Evolutionary conservation across 2,113 vertebrate species (phyloP), one percentile per base, ranked within the genome.

Genomic region (Dunckerocampus dactyliophorus): DNA sequence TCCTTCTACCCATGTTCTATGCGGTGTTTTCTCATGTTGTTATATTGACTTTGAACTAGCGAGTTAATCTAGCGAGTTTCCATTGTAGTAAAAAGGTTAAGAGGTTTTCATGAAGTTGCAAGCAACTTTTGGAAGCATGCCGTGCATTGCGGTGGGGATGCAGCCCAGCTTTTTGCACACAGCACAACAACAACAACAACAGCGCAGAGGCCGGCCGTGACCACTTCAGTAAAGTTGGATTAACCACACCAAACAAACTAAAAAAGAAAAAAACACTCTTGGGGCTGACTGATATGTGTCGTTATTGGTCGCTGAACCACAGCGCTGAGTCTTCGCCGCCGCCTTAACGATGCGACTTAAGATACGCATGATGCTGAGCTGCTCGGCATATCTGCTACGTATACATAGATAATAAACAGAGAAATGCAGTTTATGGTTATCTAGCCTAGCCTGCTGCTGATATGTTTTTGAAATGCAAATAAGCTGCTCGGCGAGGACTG

Each of bases 171-270:
- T 81, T 39, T 57, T 42, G 64, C 62, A 81, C 68, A 67, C 77
- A 77, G 59, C 75, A 71, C 77, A 82, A 69, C 82, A 79, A 75
- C 70, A 79, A 75, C 70, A 82, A 67, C 82, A 80, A 76, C 70
- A 70, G 82, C 81, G 69, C 80, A 57, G 55, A 79, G 75, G 78
- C 74, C 14, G 71, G 79, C 82, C 76, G 69, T 77, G 82, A 86
- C 74, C 62, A 58, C 47, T 46, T 20, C 46, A 49, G 31, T 17
- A 39, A 28, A 77, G 11, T 49, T 9, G 12, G 19, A 20, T 71
- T 70, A 61, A 58, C 37, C 24, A 34, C 22, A 22, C 17, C 31
- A 55, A 31, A 28, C 6, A 28, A 31, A 53, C 6, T 31, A 34
- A 53, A 56, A 74, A 24, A 47, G 46, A 47, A 47, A 19, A 28